phyloP scores from a whole-genome alignment of 37 sponge, comb jelly and placozoan species.

The Spongilla lacustris region DNA sequence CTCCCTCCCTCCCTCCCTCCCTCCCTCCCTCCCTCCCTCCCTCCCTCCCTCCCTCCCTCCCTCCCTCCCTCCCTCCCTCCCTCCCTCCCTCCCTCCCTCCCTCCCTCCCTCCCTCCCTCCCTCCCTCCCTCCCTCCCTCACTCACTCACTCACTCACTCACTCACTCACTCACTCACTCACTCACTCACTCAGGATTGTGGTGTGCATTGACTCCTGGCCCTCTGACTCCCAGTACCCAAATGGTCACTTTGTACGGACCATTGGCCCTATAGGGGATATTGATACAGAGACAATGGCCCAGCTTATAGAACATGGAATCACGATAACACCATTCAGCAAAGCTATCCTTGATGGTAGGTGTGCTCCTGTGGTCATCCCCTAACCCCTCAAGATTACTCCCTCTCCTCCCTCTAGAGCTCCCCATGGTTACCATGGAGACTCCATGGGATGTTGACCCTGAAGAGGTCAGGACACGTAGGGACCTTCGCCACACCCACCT shows the following conservation, averaged over 20 bases:
- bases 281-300: conserved; percentile 74
- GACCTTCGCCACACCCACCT: conserved; percentile 68
- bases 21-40: too few species aligned
- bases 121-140: too few species aligned
- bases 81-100: too few species aligned
- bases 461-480: conserved; percentile 14
- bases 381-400: neutral
- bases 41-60: too few species aligned
- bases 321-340: conserved; percentile 40
- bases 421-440: neutral
- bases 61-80: too few species aligned
- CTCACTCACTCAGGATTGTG: conserved; percentile 72
- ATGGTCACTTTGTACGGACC: conserved; percentile 80
- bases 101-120: too few species aligned
- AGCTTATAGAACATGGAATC: conserved; percentile 61
- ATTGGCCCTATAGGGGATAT: conserved; percentile 78
- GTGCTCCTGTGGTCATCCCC: neutral
- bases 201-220: conserved; percentile 78
- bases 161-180: too few species aligned
- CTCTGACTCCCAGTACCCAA: conserved; percentile 67
- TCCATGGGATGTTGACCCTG: conserved; percentile 40
- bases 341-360: conserved; percentile 42
- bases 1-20: too few species aligned
- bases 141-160: too few species aligned
- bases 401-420: conserved; percentile 32